Evolutionary conservation across 2,113 vertebrate genomes (phyloP), one percentile per base, ranked within the genome.

Genomic region (Corvus moneduloides): DNA sequence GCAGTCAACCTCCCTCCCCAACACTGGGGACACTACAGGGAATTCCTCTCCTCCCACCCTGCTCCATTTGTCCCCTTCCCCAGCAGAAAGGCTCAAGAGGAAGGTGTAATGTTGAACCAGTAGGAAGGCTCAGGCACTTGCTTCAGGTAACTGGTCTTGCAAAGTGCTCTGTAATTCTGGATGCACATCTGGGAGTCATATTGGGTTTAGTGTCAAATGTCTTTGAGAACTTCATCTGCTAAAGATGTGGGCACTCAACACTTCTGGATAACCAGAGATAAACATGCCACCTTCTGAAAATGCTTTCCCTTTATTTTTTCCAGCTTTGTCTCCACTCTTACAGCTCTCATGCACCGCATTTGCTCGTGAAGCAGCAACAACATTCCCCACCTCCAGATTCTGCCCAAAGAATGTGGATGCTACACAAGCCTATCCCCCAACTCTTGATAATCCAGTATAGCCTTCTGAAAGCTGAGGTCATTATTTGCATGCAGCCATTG

Each of bases 381-480:
- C 13, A 30, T 32, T 76, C 22, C 16, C 16, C 8, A 28, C 10
- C 59, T 90, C 67, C 55, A 33, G 6, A 43, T 66, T 67, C 43
- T 77, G 35, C 55, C 35, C 3, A 2, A 66, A 94, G 83, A 72
- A 46, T 30, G 13, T 37, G 79, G 59, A 84, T 62, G 33, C 20
- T 35, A 43, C n/a, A 16, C 18, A 66, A 68, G 23, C 30, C 68
- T 71, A 18, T 41, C 20, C 55, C 44, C 35, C 76, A 63, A 12
- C 14, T 35, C 72, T 20, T 12, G 1, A 46, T 54, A 69, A 71
- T 24, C 13, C 0, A 0, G 20, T 33, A 49, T 1, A 67, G 41
- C 20, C 51, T 80, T 66, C 75, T 46, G n/a, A 51, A 94, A 51
- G 37, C 67, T 17, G 64, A 84, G 43, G 30, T 63, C 43, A 43